These are phyloP conservation scores for Musca vetustissima DNA, from an alignment of 1,140 invertebrate species.

Conservation along the genomic window DNA sequence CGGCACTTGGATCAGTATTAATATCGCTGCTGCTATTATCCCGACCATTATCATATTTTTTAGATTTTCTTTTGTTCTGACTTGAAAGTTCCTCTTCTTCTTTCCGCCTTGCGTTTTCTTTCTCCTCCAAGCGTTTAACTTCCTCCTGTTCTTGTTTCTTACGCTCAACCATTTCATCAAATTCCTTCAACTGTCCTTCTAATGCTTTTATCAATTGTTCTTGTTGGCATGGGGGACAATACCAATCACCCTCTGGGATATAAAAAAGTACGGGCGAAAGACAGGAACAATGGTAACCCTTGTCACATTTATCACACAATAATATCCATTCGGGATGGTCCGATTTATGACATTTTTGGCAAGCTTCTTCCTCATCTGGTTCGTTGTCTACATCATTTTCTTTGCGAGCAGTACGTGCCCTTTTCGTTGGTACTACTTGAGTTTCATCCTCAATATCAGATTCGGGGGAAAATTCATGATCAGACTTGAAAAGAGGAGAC, in stretches of 20 bases:
- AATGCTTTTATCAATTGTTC: slow-evolving; percentile 70
- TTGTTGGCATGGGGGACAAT: slow-evolving; percentile 94
- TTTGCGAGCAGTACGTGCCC: slow-evolving; percentile 70
- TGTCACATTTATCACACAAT: slow-evolving; percentile 91
- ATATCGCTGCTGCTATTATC: no score
- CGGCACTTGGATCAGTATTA: no score
- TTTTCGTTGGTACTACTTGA: slow-evolving; percentile 63
- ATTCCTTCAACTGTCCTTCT: slow-evolving; percentile 63
- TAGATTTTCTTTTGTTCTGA: no score
- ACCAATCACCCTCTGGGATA: slow-evolving; percentile 97
- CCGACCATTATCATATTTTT: no score
- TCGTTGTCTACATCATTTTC: slow-evolving; percentile 56
- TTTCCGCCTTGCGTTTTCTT: slow-evolving; percentile 45
- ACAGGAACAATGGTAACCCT: slow-evolving; percentile 93
- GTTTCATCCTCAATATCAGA: slow-evolving; percentile 67
- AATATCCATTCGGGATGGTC: slow-evolving; percentile 96
- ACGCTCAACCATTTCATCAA: slow-evolving; percentile 70
- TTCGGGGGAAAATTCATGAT: slow-evolving; percentile 88
- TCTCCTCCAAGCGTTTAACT: slow-evolving; percentile 68
- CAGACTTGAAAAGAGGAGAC: slow-evolving; percentile 73
- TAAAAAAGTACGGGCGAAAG: slow-evolving; percentile 85
- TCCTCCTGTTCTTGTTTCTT: slow-evolving; percentile 66
- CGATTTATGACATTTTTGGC: slow-evolving; percentile 82
- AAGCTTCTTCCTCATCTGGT: slow-evolving; percentile 65
- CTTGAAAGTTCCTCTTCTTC: slow-evolving; percentile 29